Base-by-base conservation (phyloP, 2,113 vertebrate species). In the Baryphthengus martii region DNA sequence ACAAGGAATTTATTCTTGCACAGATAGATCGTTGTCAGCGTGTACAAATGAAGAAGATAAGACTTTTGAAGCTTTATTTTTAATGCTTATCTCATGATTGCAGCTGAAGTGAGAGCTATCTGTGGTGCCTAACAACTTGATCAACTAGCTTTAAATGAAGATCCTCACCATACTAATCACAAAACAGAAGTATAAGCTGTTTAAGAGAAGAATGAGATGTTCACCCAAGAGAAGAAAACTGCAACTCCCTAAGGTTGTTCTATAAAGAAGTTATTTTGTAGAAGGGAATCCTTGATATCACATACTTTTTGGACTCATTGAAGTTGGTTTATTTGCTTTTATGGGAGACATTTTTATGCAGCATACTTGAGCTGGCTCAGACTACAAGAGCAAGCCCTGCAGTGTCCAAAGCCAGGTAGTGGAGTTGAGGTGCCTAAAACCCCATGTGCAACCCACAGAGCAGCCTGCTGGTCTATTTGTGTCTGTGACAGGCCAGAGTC, bases 41-140 rank as follows among this genome's bases (percentile, higher is more conserved):
- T 53, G n/a, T 94, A 74, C 76, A 93, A 72, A 92, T 68, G 47
- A 93, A 77, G 62, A 81, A 87, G 77, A 84, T 84, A 92, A 73
- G 59, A 40, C 67, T 85, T 90, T 40, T 83, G 92, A 96, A 90
- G 44, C 1, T 35, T 61, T 77, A 75, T 85, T 92, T 84, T 83
- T 53, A 45, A 73, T 86, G 74, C 81, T 85, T 79, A 93, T 93
- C 87, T 86, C 39, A 40, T 28, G 15, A 35, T 61, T 87, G 83
- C 68, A 89, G 67, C 92, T 91, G 89, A 91, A 78, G 67, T 52
- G 55, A 92, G 78, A 47, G 42, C 47, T 94, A 85, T 88, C 61
- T 95, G 35, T 65, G 47, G n/a, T 81, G 19, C 56, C 52, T 75
- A 59, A 78, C 1, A 7, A 75, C 83, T 96, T 65, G 25, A 55